phyloP scores from a whole-genome alignment of 2,888 invertebrate species.

The Agrochola macilenta region DNA sequence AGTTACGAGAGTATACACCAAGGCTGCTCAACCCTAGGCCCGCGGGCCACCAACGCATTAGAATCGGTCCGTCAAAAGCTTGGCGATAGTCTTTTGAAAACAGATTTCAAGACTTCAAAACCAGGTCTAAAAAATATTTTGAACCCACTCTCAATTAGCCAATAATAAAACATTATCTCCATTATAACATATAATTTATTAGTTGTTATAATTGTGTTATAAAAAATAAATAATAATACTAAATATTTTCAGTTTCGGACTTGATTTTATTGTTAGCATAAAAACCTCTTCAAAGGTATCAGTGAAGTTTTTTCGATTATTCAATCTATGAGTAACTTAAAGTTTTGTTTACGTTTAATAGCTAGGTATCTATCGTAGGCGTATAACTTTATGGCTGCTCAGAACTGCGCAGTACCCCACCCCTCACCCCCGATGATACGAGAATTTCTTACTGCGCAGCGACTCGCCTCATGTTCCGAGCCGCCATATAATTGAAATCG shows the following conservation, averaged over 20 bases:
- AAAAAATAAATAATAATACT: too few species aligned
- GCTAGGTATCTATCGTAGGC: too few species aligned
- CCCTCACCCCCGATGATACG: too few species aligned
- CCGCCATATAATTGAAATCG: too few species aligned
- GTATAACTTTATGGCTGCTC: too few species aligned
- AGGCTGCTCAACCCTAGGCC: background rate
- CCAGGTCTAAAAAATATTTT: background rate
- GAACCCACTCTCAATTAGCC: background rate
- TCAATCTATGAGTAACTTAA: background rate
- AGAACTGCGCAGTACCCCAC: too few species aligned
- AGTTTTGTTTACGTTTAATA: too few species aligned
- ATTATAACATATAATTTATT: too few species aligned
- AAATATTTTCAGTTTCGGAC: background rate
- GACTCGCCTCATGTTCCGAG: too few species aligned
- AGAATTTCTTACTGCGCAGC: too few species aligned
- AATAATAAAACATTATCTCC: background rate
- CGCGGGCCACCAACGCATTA: background rate
- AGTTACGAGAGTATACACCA: conserved; percentile 6
- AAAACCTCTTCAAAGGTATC: background rate
- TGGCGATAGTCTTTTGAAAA: background rate
- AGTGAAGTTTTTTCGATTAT: background rate
- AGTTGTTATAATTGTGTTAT: too few species aligned
- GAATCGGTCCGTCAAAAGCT: too few species aligned
- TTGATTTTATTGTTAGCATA: background rate
- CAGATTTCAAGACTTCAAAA: background rate